Base-by-base conservation (phyloP, 2,888 invertebrate genomes). In the Agrypnus murinus region DNA sequence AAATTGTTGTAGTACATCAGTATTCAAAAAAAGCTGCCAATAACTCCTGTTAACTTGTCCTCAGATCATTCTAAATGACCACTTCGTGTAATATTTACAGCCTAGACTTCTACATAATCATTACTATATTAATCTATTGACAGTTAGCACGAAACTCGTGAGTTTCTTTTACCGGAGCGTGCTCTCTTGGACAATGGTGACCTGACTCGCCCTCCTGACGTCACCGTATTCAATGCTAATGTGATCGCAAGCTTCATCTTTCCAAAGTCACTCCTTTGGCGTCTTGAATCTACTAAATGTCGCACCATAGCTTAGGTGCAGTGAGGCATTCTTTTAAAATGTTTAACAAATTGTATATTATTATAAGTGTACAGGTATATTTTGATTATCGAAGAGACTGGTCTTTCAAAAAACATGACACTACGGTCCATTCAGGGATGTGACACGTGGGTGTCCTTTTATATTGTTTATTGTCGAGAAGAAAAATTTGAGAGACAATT, bases 121-220 rank as follows among this genome's bases (percentile, higher is more conserved):
- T 75, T 70, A 65, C 60, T 75, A 72, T 71, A 74, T 75, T 71
- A 69, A 72, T 67, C 72, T 75, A 75, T 75, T 76, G 76, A 75
- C 76, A 75, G 68, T 69, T 69, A 74, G 74, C 76, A 76, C 76
- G 76, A 76, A 73, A 70, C 75, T 76, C 77, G 76, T 77, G 76
- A 77, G 75, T 70, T 63, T 74, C 72, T 69, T 70, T 72, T 65
- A 71, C 68, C 58, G 50, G 70, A 75, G 64, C 75, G 73, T 74
- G 74, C 68, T 69, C 68, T 58, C 79, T 81, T 79, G 83, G 83
- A 83, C 84, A 83, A 84, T 84, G 81, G 82, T 84, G 84, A 84
- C 84, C 84, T 77, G 84, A 81, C 84, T 84, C 84, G 83, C 84
- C 84, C 80, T 83, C 80, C 77, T 84, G 84, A 84, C 84, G 84